Base-by-base conservation (phyloP, 2,888 invertebrate genomes). In the Caenorhabditis japonica region DNA sequence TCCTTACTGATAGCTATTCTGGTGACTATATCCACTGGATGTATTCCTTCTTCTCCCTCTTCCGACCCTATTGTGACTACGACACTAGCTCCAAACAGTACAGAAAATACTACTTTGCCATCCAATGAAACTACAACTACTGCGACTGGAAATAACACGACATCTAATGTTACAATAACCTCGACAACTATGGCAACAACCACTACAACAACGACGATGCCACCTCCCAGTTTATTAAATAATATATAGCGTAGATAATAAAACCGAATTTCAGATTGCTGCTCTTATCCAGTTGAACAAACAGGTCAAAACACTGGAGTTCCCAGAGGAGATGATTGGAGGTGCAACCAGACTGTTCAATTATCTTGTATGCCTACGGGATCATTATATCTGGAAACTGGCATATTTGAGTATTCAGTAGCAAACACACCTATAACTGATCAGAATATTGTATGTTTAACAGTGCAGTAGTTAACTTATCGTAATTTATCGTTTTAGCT, bases 81-180 rank as follows among this genome's bases (percentile, higher is more conserved):
- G 1, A 38, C 53, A 10, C 2, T 23, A 17, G 25, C 27, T 1
- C 12, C 15, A n/a, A 38, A 34, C 15, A 4, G 27, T 19, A 53
- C 53, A 17, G 39, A n/a, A n/a, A 52, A 12, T 10, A 52, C 47
- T 4, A 38, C 58, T n/a, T 15, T 46, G 10, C 46, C 46, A 15
- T 34, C 21, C 27, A 30, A 19, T 17, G 23, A 12, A 5, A 49
- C 21, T n/a, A 27, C 2, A 3, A 33, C 33, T 0, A 41, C 41
- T 25, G 38, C 47, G 7, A 30, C 21, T 19, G 19, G 34, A 7
- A 60, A 49, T 27, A 46, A 33, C 4, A 39, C 38, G 4, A 25
- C 59, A 15, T 23, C 30, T 38, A 13, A 10, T 10, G 5, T 10
- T 10, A 39, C 34, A 5, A 60, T 51, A 27, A 46, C 47, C 4